Base-by-base conservation (phyloP, 2,113 vertebrate genomes). In the Alces alces region DNA sequence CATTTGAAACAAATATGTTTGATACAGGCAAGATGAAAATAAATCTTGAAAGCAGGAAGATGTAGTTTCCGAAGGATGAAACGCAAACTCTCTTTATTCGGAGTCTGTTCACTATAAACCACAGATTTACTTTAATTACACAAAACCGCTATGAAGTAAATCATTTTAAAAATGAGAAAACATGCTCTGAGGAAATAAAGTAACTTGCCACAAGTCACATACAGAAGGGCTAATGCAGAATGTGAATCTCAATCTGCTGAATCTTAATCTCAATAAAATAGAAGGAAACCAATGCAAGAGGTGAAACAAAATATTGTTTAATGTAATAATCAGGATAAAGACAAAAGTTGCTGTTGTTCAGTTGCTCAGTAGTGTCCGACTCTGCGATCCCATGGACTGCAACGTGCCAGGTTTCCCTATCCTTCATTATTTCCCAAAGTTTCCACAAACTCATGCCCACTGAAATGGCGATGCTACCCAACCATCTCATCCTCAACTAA, bases 151-250 rank as follows among this genome's bases (percentile, higher is more conserved):
- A 43, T 28, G 33, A 86, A 45, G 50, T 78, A 64, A 90, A 66
- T 12, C 14, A 54, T 84, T 87, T 96, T 84, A 58, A 89, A 95
- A 95, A 88, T 60, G 52, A 87, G 43, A 87, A 92, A 95, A 87
- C 25, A 86, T 36, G 85, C 30, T 83, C 45, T 87, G 60, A 91
- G n/a, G 33, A 76, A 55, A 45, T 76, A 64, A 55, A 92, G 55
- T 60, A 79, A 86, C 13, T 27, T 60, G 76, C 36, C 58, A 55
- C 61, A 55, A 36, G 45, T 83, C 43, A 95, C 6, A 76, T 70
- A 87, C 17, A 93, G n/a, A 83, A 88, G n/a, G 28, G 60, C 10
- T 55, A 84, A 88, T 25, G 83, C 36, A 66, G 55, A 78, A 78
- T 43, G 10, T 90, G 73, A 93, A 86, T 19, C 52, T 93, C n/a